Percentiles rank a stretch among this genome's conserved stretches.
Conservation (phyloP, 2,888 invertebrate genomes). For the Diachrysia chrysitis region DNA sequence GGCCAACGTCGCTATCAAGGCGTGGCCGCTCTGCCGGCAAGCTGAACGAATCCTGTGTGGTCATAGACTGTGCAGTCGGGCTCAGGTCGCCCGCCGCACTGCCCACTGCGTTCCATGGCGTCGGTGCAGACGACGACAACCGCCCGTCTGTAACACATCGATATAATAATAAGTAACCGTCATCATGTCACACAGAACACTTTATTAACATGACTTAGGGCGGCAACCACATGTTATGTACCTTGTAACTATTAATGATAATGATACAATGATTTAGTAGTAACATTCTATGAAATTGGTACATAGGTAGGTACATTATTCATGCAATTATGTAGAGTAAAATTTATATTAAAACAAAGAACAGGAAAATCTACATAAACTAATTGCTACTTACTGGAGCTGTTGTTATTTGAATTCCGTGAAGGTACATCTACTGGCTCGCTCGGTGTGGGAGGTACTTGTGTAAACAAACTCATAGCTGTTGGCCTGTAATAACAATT, state of each 20-base stretch:
- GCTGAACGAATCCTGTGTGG: conserved; percentile 74
- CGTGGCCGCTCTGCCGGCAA: conserved; percentile 70
- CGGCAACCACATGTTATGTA: conserved; percentile 31
- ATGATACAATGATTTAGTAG: conserved; percentile 6
- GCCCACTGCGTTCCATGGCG: conserved; percentile 68
- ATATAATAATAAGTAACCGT: too few species aligned
- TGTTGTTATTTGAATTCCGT: conserved; percentile 70
- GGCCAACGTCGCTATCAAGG: conserved; percentile 86
- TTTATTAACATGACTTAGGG: background rate
- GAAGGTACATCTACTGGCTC: conserved; percentile 91
- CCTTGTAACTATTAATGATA: conserved; percentile 41
- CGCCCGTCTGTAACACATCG: conserved; percentile 62
- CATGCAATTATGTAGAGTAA: conserved; percentile 18
- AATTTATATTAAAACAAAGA: background rate
- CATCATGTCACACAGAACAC: background rate
- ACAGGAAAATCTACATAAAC: background rate
- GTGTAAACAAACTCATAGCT: conserved; percentile 90
- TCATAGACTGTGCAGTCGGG: conserved; percentile 76
- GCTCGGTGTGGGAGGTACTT: conserved; percentile 89
- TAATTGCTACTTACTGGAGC: conserved; percentile 68
- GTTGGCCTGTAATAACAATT: conserved; percentile 86
- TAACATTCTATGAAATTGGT: conserved; percentile 8
- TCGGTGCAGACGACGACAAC: conserved; percentile 82
- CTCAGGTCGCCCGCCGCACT: conserved; percentile 66
- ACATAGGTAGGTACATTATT: conserved; percentile 13